A percentile compares a stretch with the other conserved stretches of the same genome.
These are phyloP conservation scores for Heliangelus exortis DNA, from an alignment of 2,797 vertebrate species.

Conservation along the genomic window DNA sequence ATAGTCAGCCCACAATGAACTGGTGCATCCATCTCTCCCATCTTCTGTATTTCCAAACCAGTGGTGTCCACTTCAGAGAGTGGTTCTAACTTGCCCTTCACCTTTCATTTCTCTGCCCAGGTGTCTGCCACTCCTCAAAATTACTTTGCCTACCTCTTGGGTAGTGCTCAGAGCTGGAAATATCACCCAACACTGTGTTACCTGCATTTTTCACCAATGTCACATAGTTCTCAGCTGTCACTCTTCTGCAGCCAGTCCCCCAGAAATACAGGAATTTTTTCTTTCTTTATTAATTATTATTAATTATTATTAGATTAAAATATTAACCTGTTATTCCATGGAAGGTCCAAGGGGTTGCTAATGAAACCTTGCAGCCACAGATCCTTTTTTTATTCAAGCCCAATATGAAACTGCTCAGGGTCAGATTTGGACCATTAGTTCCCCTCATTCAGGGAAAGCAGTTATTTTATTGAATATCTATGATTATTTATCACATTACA, in stretches of 20 bases:
- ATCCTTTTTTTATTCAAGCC: not conserved
- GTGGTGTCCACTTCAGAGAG: not conserved
- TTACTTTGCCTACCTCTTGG: not conserved
- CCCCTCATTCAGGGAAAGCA: not conserved
- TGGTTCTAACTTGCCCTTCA: not conserved
- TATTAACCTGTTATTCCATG: not conserved
- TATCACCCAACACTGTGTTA: fast-evolving
- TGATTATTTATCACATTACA: not conserved
- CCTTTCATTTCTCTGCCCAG: not conserved
- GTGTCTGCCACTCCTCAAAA: not conserved
- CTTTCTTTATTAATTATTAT: not conserved
- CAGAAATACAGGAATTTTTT: not conserved
- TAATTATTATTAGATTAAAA: no score
- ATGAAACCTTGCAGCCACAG: not conserved
- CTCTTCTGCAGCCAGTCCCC: not conserved
- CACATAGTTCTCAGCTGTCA: not conserved
- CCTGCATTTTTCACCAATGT: not conserved
- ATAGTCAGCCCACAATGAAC: not conserved
- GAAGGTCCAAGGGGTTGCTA: not conserved
- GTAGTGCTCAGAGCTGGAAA: not conserved
- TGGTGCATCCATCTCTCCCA: not conserved
- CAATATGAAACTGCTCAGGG: not conserved
- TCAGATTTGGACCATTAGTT: not conserved
- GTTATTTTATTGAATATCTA: not conserved
- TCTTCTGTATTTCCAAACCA: not conserved